Conservation (phyloP, 1,140 invertebrate species). For the Cyclargus thomasi region DNA sequence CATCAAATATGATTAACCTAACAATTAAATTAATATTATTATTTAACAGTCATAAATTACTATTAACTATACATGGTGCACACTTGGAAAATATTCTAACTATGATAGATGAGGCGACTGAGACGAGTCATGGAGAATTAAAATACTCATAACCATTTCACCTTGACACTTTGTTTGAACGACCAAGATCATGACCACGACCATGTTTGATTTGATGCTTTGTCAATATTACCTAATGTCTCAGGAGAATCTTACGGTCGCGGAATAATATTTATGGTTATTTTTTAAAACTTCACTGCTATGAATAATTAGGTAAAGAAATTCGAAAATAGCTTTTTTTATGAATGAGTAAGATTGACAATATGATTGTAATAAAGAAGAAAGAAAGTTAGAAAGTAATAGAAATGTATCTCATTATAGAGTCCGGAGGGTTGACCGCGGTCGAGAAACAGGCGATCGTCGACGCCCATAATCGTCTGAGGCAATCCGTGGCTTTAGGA, state of each 20-base stretch:
- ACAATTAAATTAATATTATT: neutral
- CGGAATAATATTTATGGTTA: neutral
- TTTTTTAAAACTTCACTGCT: too few relatives aligned
- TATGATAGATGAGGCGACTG: neutral
- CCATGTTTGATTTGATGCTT: neutral
- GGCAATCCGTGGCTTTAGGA: constrained; percentile 86
- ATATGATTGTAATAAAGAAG: too few relatives aligned
- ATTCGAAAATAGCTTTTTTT: too few relatives aligned
- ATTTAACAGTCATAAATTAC: neutral
- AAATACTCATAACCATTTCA: constrained; percentile 15
- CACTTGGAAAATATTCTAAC: neutral
- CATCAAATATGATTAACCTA: too few relatives aligned
- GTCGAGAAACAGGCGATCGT: constrained; percentile 85
- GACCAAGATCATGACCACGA: constrained; percentile 27
- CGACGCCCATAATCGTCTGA: constrained; percentile 85
- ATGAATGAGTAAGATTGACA: too few relatives aligned
- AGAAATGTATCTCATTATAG: constrained; percentile 62
- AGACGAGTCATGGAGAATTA: neutral
- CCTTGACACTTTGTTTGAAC: constrained; percentile 37
- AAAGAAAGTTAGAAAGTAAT: neutral
- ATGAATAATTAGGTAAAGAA: too few relatives aligned
- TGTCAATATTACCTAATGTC: neutral
- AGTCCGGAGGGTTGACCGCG: constrained; percentile 79
- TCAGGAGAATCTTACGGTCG: neutral
- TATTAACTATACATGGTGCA: neutral